Evolutionary conservation across 2,888 invertebrate species (phyloP), one percentile per base, ranked within the genome.

Genomic region (Caenorhabditis angaria): DNA sequence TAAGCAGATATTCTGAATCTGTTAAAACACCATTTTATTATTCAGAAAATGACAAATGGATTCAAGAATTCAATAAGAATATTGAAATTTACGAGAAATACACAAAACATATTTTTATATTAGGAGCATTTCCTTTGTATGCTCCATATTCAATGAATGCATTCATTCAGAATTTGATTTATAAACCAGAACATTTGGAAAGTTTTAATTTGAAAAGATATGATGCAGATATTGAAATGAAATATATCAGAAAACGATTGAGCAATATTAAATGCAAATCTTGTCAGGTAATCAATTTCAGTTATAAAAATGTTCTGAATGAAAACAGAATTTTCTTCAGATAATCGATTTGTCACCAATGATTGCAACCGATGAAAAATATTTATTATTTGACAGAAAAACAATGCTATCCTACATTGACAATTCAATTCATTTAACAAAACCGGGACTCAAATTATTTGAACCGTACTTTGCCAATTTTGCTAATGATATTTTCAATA

Each of bases 351-450:
- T 41, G 41, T 41, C 41, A 41, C 18, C 41, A 5, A 18, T 14
- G 3, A 18, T 41, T 14, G 6, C 41, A 2, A 41, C 41, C 3
- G 32, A 28, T 0, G 56, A 66, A 18, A 63, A 61, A 41, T 71
- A 71, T 25, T 32, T 71, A 47, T 60, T 66, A 10, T 71, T 63
- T 48, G 71, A 71, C 41, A 27, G 66, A 32, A 56, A 60, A 0
- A 24, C 20, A 14, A 63, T 66, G 66, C 51, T 65, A 29, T 57
- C 66, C 2, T 71, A 60, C 32, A 60, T 71, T n/a, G 71, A 71
- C 56, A 71, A 71, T 24, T 25, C 60, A 1, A 66, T 71, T 55
- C 71, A 71, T 59, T 27, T 71, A 18, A 71, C 71, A 8, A 32
- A 24, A 1, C 22, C 60, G 18, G 71, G 63, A 24, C 53, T 63